These are phyloP conservation scores for Bombus terrestris DNA, from an alignment of 1,140 invertebrate species.

Conservation along the genomic window DNA sequence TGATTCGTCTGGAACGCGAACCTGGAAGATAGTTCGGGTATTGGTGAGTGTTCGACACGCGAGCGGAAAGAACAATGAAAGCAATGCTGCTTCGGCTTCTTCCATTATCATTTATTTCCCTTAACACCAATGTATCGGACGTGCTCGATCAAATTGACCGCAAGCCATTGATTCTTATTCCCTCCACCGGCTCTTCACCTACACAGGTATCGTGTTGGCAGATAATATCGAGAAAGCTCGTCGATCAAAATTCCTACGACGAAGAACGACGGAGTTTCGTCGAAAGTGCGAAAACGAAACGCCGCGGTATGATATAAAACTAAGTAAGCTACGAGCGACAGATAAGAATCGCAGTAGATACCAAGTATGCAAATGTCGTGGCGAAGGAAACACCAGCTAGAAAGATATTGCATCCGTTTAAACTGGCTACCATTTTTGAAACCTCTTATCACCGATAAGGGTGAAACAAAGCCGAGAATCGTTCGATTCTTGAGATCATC, in stretches of 20 bases:
- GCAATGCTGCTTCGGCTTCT: not conserved
- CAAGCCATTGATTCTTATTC: conserved; percentile 18
- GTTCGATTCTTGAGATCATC: conserved; percentile 4
- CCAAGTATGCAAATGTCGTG: not conserved
- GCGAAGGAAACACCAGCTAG: not conserved
- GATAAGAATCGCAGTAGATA: conserved; percentile 19
- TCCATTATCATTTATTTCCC: conserved; percentile 24
- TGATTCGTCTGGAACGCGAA: not conserved
- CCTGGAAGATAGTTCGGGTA: not conserved
- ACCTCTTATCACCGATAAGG: not conserved
- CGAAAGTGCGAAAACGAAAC: no score
- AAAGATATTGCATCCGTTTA: conserved; percentile 1
- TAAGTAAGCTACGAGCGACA: not conserved
- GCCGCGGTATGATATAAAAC: not conserved
- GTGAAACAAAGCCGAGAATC: not conserved
- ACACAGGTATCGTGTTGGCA: not conserved
- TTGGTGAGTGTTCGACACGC: not conserved
- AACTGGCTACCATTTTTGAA: conserved; percentile 1
- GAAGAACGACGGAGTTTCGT: not conserved
- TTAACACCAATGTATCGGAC: conserved; percentile 5
- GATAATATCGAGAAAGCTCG: conserved; percentile 18
- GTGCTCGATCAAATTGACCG: conserved; percentile 36
- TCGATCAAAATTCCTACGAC: conserved; percentile 26
- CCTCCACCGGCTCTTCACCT: not conserved
- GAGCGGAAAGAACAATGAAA: conserved; percentile 1